Percentiles rank a stretch among this genome's conserved stretches.
These are phyloP conservation scores for Brachycybe producta DNA, from an alignment of 2,888 invertebrate species.

Conservation along the genomic window DNA sequence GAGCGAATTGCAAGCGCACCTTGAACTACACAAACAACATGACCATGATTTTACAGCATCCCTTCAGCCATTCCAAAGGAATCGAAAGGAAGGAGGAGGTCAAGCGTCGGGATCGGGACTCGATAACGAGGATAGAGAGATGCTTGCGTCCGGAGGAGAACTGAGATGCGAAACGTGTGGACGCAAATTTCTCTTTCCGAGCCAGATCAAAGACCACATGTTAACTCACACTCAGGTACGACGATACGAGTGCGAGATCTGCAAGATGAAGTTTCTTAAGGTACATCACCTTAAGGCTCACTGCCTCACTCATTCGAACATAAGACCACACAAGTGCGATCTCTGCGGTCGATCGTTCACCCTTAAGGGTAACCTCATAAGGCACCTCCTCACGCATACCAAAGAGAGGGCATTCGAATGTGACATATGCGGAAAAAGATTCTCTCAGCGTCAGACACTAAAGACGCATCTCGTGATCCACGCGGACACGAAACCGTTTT, in stretches of 20 bases:
- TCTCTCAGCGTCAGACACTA: constrained; percentile 35
- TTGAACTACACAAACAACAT: constrained; percentile 25
- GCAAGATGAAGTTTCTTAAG: constrained; percentile 37
- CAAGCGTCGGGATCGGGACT: not conserved
- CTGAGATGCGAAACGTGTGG: constrained; percentile 23
- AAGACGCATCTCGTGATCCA: constrained; percentile 36
- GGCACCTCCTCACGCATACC: constrained; percentile 34
- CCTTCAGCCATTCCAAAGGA: too few species aligned
- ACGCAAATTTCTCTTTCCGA: constrained; percentile 32
- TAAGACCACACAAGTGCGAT: constrained; percentile 32
- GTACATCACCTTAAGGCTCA: constrained; percentile 36
- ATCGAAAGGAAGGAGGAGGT: constrained; percentile 7
- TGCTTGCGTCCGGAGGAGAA: not conserved
- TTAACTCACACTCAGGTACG: constrained; percentile 32
- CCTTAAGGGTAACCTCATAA: constrained; percentile 35
- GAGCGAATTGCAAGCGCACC: constrained; percentile 30
- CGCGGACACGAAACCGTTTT: constrained; percentile 34
- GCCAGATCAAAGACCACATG: constrained; percentile 34
- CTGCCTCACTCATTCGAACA: constrained; percentile 34
- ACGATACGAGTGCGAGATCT: constrained; percentile 33
- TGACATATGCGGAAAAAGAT: constrained; percentile 32
- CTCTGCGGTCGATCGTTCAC: constrained; percentile 33
- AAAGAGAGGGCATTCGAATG: constrained; percentile 31
- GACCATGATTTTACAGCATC: not conserved
- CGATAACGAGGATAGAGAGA: too few species aligned